Conservation (phyloP, 92 coral and sea anemone species). For the Isaurus tuberculatus region DNA sequence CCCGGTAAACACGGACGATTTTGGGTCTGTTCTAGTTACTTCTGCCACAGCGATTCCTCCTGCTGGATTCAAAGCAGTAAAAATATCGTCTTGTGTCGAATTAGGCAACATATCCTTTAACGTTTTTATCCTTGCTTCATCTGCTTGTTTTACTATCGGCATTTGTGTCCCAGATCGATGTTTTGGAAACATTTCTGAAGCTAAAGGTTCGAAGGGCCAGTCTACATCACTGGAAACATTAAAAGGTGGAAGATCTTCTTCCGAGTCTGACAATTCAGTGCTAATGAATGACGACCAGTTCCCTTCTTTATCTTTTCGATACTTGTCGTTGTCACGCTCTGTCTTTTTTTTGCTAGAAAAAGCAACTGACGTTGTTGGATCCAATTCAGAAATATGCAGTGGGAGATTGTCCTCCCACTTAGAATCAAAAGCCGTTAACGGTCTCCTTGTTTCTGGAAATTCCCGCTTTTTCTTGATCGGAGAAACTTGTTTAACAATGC, state of each 20-base stretch:
- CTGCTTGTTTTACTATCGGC: not conserved
- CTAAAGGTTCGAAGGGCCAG: not conserved
- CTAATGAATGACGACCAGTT: not conserved
- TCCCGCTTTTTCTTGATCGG: slow-evolving; percentile 16
- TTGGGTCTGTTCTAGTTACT: not conserved
- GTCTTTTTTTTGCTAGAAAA: not conserved
- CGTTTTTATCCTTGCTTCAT: slow-evolving; percentile 12
- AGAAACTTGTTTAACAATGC: not conserved
- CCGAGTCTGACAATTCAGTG: slow-evolving; percentile 20
- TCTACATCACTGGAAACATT: not conserved
- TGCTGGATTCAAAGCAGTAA: slow-evolving; percentile 30
- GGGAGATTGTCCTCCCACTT: slow-evolving; percentile 1
- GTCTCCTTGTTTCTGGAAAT: not conserved
- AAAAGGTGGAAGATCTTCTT: slow-evolving; percentile 18
- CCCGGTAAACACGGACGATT: not conserved
- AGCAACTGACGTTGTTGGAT: not conserved
- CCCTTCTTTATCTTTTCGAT: not conserved
- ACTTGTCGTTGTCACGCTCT: not conserved
- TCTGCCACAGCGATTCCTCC: not conserved
- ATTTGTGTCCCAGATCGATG: not conserved
- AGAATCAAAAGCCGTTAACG: not conserved
- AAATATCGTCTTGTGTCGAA: slow-evolving; percentile 19
- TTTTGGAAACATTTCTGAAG: not conserved
- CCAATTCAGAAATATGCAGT: not conserved
- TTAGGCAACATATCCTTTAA: slow-evolving; percentile 10